phyloP scores from a whole-genome alignment of 2,888 invertebrate species.

The Taphrorychus bicolor region DNA sequence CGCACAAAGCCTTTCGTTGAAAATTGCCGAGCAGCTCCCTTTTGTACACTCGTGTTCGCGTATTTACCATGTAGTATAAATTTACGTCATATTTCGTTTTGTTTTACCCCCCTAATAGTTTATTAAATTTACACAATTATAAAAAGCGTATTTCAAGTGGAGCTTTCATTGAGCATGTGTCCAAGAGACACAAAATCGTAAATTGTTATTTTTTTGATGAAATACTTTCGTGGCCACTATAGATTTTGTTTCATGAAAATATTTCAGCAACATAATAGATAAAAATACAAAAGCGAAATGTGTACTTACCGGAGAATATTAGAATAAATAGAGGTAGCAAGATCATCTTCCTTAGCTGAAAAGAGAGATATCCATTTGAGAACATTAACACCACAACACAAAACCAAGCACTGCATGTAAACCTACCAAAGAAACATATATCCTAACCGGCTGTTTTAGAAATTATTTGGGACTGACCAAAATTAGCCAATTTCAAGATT shows the following conservation, averaged over 20 bases:
- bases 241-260: slow-evolving; percentile 39
- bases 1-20: not conserved
- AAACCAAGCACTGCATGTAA: slow-evolving; percentile 37
- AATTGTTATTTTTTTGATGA: too few species aligned
- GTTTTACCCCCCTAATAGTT: not conserved
- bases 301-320: slow-evolving; percentile 45
- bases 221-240: slow-evolving; percentile 40
- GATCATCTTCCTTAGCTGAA: slow-evolving; percentile 47
- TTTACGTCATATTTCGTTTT: not conserved
- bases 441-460: slow-evolving; percentile 40
- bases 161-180: too few species aligned
- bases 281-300: not conserved
- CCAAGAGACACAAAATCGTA: too few species aligned
- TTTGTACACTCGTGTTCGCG: not conserved
- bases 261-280: slow-evolving; percentile 10
- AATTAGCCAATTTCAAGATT: slow-evolving; percentile 45
- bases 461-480: slow-evolving; percentile 43
- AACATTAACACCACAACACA: slow-evolving; percentile 34
- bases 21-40: not conserved
- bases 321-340: slow-evolving; percentile 42
- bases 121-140: not conserved
- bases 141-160: not conserved
- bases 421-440: slow-evolving; percentile 49
- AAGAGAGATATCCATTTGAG: slow-evolving; percentile 41
- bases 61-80: not conserved